Base-by-base conservation (phyloP, 2,888 invertebrate species). In the Trisateles emortualis region DNA sequence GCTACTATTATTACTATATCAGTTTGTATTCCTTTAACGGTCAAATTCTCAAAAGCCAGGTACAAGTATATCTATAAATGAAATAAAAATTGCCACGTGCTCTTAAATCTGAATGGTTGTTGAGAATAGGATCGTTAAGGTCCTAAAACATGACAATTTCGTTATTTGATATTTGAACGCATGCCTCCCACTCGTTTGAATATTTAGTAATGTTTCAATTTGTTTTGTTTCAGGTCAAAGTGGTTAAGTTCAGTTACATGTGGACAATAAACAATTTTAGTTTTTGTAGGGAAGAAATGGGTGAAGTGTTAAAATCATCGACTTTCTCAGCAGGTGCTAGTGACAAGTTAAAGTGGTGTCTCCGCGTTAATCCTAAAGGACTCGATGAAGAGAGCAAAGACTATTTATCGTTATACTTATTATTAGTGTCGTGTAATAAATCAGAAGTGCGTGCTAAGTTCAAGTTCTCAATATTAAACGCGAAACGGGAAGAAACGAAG, bases 241-340 rank as follows among this genome's bases (percentile, higher is more conserved):
- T 99, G 93, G 98, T 99, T 79, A 99, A 99, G 94, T 99, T 99
- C 95, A 99, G 99, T 94, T 99, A 99, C 94, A 99, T 99, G 98
- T 99, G 99, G 99, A 99, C 99, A 89, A 99, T 99, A 94, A 99
- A 99, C 94, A 99, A 99, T 95, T 99, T 99, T 94, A 99, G 99
- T 94, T 99, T 99, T 94, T 99, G 99, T 94, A 97, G 99, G 78
- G 99, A 99, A 94, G 99, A 99, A 94, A 99, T 99, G 99, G 99
- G 99, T 79, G 99, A 99, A 95, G 99, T 99, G 77, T 95, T 99
- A 87, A 99, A 99, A 94, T 99, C 99, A 88, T 99, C 99, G 81
- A 99, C 99, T 78, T 99, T 99, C 94, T 99, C 99, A 72, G 99
- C 99, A 71, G 99, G 99, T 91, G 98, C 98, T 92, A 99, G 99